A percentile compares a stretch with the other conserved stretches of the same genome.
Evolutionary conservation across 2,888 invertebrate species (phyloP).

Genomic region (Eudemis profundana): DNA sequence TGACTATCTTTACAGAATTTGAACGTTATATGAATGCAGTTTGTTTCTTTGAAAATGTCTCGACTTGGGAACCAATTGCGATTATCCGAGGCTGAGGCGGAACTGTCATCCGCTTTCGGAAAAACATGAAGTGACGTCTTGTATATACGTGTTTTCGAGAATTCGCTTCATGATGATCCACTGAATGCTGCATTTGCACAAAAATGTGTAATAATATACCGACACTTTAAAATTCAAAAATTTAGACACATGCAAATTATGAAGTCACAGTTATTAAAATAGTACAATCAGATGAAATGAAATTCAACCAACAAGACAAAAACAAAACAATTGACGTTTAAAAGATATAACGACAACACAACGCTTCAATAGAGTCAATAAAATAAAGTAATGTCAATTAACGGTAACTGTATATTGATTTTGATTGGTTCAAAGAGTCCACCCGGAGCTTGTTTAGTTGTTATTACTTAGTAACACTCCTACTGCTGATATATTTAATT

Average conservation of each 20-base stretch:
- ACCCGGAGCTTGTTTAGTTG: background rate
- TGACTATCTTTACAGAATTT: background rate
- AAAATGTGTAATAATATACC: no score
- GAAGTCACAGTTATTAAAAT: background rate
- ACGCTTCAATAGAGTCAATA: slow-evolving; percentile 51
- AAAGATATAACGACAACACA: slow-evolving; percentile 47
- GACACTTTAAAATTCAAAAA: background rate
- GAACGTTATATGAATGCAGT: background rate
- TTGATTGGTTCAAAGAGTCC: slow-evolving; percentile 52
- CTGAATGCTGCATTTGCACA: no score
- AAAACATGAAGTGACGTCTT: background rate
- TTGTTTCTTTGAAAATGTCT: slow-evolving; percentile 13
- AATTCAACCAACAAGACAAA: slow-evolving; percentile 41
- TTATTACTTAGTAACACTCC: background rate
- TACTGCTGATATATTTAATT: background rate
- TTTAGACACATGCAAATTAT: background rate
- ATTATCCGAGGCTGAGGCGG: background rate
- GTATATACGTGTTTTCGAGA: background rate
- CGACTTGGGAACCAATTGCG: background rate
- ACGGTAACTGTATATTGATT: slow-evolving; percentile 59
- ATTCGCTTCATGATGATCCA: no score
- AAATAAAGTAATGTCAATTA: slow-evolving; percentile 63
- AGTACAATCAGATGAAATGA: background rate
- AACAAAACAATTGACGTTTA: slow-evolving; percentile 55
- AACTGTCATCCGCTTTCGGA: background rate